These are phyloP conservation scores for Platichthys stellatus DNA, from an alignment of 2,113 vertebrate genomes.

Conservation along the genomic window DNA sequence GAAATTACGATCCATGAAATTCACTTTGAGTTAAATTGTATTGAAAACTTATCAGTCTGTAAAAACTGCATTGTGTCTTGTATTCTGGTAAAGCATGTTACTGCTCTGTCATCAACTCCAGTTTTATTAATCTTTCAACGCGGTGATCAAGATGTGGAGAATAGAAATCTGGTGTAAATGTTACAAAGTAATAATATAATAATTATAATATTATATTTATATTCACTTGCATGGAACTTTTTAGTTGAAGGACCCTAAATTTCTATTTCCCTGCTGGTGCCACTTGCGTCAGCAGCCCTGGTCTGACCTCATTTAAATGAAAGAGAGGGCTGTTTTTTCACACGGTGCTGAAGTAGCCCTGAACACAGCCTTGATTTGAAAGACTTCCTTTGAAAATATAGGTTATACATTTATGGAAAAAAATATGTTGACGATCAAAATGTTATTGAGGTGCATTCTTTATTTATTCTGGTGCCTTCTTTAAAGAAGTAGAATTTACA, in stretches of 20 bases:
- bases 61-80: too few species aligned
- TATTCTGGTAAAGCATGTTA: background rate
- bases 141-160: background rate
- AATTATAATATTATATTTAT: background rate
- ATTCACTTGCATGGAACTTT: background rate
- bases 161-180: background rate
- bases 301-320: background rate
- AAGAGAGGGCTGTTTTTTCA: background rate
- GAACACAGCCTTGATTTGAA: background rate
- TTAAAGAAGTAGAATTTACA: too few species aligned
- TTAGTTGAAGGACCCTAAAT: background rate
- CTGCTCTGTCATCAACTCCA: background rate
- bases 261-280: background rate
- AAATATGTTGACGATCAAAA: background rate
- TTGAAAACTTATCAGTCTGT: too few species aligned
- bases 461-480: too few species aligned
- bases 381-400: background rate
- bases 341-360: background rate
- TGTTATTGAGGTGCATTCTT: too few species aligned
- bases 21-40: background rate
- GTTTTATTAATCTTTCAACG: background rate
- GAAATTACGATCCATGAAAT: background rate
- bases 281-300: background rate
- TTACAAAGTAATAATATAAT: background rate
- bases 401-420: background rate